Evolutionary conservation across 2,113 vertebrate genomes (phyloP), one percentile per base, ranked within the genome.

Genomic region (Amphilophus citrinellus): DNA sequence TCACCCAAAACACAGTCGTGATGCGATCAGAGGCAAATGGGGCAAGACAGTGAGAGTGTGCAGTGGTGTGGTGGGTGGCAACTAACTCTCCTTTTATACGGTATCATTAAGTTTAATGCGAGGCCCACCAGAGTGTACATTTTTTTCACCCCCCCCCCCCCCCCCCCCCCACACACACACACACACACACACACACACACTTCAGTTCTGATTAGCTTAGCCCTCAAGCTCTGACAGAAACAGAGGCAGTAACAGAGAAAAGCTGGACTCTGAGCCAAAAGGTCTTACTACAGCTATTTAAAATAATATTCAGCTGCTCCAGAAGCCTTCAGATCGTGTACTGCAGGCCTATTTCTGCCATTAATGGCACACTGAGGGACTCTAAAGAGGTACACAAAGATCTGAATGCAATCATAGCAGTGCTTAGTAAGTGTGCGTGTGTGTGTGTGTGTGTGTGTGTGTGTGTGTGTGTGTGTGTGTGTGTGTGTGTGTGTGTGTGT

Each of bases 51-150:
- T 2, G 50, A 39, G 77, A 73, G 65, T 30, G 61, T 81, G 81
- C 57, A 81, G 71, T 53, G 59, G 78, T 56, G 79, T 15, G 30
- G 65, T 82, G 65, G 79, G 77, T 84, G 50, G 66, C 37, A 14
- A 87, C 84, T 57, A 44, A 59, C 88, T 75, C 66, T 58, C 60
- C 88, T 87, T 88, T 94, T 89, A 90, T 90, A 87, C 35, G 47
- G 30, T 71, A 14, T 94, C 78, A 50, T 93, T 93, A 95, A 88
- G 82, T 94, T 94, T 93, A 91, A 94, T 83, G 90, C 8, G 27
- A 35, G 80, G 73, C 90, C 61, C 79, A 30, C 78, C 73, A 58
- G 91, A 88, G 82, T 44, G 59, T 79, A 87, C 65, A 13, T 90
- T 87, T 89, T 84, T 89, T 24, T 24, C 88, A 82, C 89, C 86